Percentiles rank a stretch among this genome's conserved stretches.
Evolutionary conservation across 92 coral and sea anemone genomes (phyloP).

Genomic region (Epizoanthus ramosus): DNA sequence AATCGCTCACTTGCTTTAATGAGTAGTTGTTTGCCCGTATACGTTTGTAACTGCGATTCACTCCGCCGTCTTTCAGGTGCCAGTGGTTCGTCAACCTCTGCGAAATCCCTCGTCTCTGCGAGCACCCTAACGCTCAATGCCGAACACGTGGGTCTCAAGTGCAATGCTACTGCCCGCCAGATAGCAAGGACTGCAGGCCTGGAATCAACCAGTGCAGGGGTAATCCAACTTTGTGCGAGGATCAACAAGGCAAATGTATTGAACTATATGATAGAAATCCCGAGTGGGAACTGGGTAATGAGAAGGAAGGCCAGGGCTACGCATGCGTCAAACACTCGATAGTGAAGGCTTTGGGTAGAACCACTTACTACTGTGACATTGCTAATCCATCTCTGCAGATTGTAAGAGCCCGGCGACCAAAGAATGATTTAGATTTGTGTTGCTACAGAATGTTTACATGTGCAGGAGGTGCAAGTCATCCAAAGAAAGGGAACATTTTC

Average conservation of each 20-base stretch:
- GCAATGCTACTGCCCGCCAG: slow-evolving; percentile 74
- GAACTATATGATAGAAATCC: slow-evolving; percentile 78
- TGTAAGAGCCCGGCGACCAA: slow-evolving; percentile 51
- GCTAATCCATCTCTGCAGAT: slow-evolving; percentile 42
- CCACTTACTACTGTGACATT: slow-evolving; percentile 83
- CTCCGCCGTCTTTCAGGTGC: slow-evolving; percentile 59
- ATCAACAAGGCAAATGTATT: slow-evolving; percentile 68
- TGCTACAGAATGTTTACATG: slow-evolving; percentile 92
- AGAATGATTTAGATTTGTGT: slow-evolving; percentile 79
- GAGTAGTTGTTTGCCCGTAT: too few relatives aligned
- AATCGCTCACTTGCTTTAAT: too few relatives aligned
- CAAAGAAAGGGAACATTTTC: slow-evolving; percentile 75
- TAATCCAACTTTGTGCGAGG: slow-evolving; percentile 86
- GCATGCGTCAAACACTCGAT: slow-evolving; percentile 68
- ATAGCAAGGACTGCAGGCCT: slow-evolving; percentile 62
- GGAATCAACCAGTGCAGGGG: slow-evolving; percentile 94
- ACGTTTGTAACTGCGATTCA: too few relatives aligned
- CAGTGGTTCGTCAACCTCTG: slow-evolving; percentile 95
- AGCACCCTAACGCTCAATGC: slow-evolving; percentile 66
- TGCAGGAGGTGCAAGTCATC: slow-evolving; percentile 68
- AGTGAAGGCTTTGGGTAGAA: slow-evolving; percentile 54
- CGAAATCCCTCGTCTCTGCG: slow-evolving; percentile 72
- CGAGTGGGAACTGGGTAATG: slow-evolving; percentile 83
- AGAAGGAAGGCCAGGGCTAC: slow-evolving; percentile 74
- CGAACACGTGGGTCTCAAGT: slow-evolving; percentile 84